Base-by-base conservation (phyloP, 2,888 invertebrate species). In the Ophion costatus region DNA sequence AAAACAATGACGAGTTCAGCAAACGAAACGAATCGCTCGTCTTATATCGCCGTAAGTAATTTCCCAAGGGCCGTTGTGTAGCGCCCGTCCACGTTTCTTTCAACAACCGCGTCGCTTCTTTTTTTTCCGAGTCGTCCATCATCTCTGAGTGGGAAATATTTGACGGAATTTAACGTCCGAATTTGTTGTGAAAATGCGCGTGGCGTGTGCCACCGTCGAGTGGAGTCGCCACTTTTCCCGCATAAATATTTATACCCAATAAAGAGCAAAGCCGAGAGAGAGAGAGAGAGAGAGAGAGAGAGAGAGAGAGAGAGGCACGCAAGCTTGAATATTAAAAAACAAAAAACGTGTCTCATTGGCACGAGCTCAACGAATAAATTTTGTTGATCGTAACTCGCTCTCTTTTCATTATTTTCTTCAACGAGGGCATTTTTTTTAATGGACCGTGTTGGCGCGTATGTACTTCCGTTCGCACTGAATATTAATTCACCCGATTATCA, bases 321-420 rank as follows among this genome's bases (percentile, higher is more conserved):
- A 22, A 51, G 22, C 22, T 11, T 42, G 22, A 69, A 69, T 51
- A 14, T 45, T 51, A 17, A 42, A 24, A 69, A 69, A 51, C 22
- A 29, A 51, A 84, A 82, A 75, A 70, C 69, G 76, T 80, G 83
- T 77, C 82, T 82, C 84, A 84, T 84, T 84, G 84, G 84, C 84
- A 79, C 84, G 59, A 22, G 75, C 79, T 84, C 84, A 84, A 82
- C 75, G 84, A 84, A 84, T 84, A 79, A 59, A 84, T 82, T 84
- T 75, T 59, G 74, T 79, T 79, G 79, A 80, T 79, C 75, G 69
- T 78, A 20, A 17, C 57, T 59, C 64, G 17, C n/a, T 42, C 20
- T 56, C 7, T 2, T 56, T 56, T 64, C 6, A 59, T 38, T 51
- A 11, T 1, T 29, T 4, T 24, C 24, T 42, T 14, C 5, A 24